Conservation (phyloP, 2,888 invertebrate species). For the Cerastis leucographa region DNA sequence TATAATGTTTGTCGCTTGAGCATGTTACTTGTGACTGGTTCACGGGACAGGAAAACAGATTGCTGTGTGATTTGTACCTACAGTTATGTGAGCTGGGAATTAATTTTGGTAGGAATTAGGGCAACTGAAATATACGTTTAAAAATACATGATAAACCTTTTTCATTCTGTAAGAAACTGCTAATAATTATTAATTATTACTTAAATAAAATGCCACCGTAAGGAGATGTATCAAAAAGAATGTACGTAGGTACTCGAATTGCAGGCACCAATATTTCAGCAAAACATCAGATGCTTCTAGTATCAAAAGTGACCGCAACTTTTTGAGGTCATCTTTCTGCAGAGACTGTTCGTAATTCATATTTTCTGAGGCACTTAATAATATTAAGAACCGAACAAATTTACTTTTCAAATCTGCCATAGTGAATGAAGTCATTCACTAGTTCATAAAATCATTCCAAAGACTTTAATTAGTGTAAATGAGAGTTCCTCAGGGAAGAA, state of each 20-base stretch:
- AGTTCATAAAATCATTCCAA: constrained; percentile 67
- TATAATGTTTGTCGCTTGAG: too few relatives aligned
- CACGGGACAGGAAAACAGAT: too few relatives aligned
- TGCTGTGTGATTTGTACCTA: too few relatives aligned
- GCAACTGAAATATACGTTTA: too few relatives aligned
- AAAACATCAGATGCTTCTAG: neutral
- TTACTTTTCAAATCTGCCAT: constrained; percentile 55
- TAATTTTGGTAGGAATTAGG: too few relatives aligned
- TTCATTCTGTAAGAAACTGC: too few relatives aligned
- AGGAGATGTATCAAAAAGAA: neutral
- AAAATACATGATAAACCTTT: too few relatives aligned
- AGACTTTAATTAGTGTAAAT: constrained; percentile 66
- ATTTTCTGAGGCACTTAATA: constrained; percentile 58
- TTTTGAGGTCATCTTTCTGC: constrained; percentile 22
- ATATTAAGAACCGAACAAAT: constrained; percentile 66
- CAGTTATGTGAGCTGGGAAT: too few relatives aligned
- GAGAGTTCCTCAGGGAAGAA: neutral
- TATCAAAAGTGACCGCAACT: constrained; percentile 10
- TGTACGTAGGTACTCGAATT: neutral
- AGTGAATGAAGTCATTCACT: constrained; percentile 70
- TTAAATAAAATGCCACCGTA: too few relatives aligned
- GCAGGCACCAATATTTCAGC: neutral
- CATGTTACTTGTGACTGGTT: too few relatives aligned
- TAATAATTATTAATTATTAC: too few relatives aligned
- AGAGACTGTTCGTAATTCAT: constrained; percentile 51